Base-by-base conservation (phyloP, 1,140 invertebrate genomes). In the Lepidurus couesii region DNA sequence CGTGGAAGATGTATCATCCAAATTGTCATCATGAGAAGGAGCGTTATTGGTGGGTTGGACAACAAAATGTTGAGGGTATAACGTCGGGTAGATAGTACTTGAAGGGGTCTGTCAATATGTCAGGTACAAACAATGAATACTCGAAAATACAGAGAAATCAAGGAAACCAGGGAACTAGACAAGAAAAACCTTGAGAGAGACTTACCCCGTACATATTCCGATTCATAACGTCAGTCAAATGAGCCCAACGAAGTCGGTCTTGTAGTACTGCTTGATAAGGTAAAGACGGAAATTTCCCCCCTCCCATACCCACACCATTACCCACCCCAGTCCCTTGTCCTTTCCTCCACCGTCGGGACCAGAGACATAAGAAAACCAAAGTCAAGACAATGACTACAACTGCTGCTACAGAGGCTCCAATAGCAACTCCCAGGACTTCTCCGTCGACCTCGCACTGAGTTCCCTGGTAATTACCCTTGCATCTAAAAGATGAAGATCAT, bases 361-460 rank as follows among this genome's bases (percentile, higher is more conserved):
- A 96, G 88, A 95, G 93, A 78, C 95, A 92, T 6, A 97, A 87
- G 81, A 93, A 95, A 1, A 93, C 90, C 1, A 96, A 85, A 0
- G 95, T 96, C 42, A 95, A 84, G 1, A 93, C 89, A 82, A 97
- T 96, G 76, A 96, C 95, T 42, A 96, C 89, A 5, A 95, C 88
- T 26, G 95, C 95, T 8, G 92, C 92, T 6, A 96, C 89, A 2
- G 93, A 95, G 0, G 94, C 94, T 16, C 95, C 95, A 79, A 96
- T 91, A 0, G 95, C 93, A 24, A 96, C 95, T 0, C 92, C 94
- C 43, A 97, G 85, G 74, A 96, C 94, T 87, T 96, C 95, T 9
- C 93, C 94, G 83, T 97, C 95, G 65, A 96, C 90, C 84, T 96
- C 94, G 84, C 95, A 96, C 82, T 92, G 90, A 1, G 89, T 88